Base-by-base conservation (phyloP, 2,888 invertebrate genomes). In the Mallateleia sp. region DNA sequence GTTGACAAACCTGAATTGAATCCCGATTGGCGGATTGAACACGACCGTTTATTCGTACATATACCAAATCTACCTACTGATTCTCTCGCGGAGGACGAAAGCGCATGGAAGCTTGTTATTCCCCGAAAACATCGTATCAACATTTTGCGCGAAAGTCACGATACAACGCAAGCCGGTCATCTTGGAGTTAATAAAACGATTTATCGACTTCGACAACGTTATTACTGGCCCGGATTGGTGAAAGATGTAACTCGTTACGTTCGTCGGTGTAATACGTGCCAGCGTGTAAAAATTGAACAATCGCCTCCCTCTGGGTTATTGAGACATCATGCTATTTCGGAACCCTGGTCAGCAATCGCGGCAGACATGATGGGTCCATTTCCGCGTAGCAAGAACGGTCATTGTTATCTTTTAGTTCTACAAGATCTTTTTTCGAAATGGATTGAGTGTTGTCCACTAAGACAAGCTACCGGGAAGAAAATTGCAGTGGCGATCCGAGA, bases 201-300 rank as follows among this genome's bases (percentile, higher is more conserved):
- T 22, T 38, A 64, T 4, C 67, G 67, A 7, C 14, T 67, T 32
- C 8, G 25, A 7, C 50, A 20, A 1, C 18, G 20, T 4, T 66
- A 66, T 25, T 66, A 66, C 45, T 66, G 64, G 64, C 64, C 64
- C n/a, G 45, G 45, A 3, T 18, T 67, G 11, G 38, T 50, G n/a
- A 47, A 45, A 4, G 67, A 67, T 25, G 67, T 67, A 1, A 28
- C 28, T 6, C 8, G 22, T 11, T 67, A 28, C 67, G 24, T 67
- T 14, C 24, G 50, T 3, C 7, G 3, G 15, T 67, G 67, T 14
- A 50, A 25, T 6, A 15, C n/a, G 28, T 67, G 67, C 28, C 50
- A 67, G 18, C 7, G 18, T 4, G n/a, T n/a, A 5, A 50, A 66
- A n/a, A 28, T 28, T 5, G 66, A 66, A 3, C 66, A 64, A 24